These are phyloP conservation scores for Odontocolon sp. DNA, from an alignment of 2,888 invertebrate genomes.

Conservation along the genomic window DNA sequence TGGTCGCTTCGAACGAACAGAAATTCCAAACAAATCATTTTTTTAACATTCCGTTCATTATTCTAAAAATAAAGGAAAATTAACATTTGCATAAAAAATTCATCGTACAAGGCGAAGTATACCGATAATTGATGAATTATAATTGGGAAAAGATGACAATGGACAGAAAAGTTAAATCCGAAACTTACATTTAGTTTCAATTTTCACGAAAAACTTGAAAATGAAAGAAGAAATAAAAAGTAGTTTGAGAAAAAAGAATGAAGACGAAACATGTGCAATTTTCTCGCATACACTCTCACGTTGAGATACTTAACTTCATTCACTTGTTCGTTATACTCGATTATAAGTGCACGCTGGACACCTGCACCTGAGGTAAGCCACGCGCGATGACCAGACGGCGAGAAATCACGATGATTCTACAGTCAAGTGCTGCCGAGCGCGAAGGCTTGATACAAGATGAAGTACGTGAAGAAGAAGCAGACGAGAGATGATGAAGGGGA, in stretches of 20 bases:
- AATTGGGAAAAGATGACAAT: too few species aligned
- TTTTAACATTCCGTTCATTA: too few species aligned
- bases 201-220: background rate
- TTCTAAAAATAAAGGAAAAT: too few species aligned
- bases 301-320: slow-evolving; percentile 45
- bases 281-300: background rate
- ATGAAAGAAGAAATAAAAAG: background rate
- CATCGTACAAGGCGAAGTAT: too few species aligned
- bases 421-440: background rate
- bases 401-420: background rate
- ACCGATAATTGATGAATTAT: too few species aligned
- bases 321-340: slow-evolving; percentile 49
- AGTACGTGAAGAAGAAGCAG: slow-evolving; percentile 4
- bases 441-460: slow-evolving; percentile 8
- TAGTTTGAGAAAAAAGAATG: too few species aligned
- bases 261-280: background rate
- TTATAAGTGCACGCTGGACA: slow-evolving; percentile 37
- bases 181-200: too few species aligned
- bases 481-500: background rate
- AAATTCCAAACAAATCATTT: slow-evolving; percentile 45
- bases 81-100: too few species aligned
- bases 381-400: background rate
- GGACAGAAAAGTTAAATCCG: too few species aligned
- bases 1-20: slow-evolving; percentile 63
- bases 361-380: slow-evolving; percentile 19